Evolutionary conservation across 2,888 invertebrate genomes (phyloP), one percentile per base, ranked within the genome.

Genomic region (Caenorhabditis uteleia): DNA sequence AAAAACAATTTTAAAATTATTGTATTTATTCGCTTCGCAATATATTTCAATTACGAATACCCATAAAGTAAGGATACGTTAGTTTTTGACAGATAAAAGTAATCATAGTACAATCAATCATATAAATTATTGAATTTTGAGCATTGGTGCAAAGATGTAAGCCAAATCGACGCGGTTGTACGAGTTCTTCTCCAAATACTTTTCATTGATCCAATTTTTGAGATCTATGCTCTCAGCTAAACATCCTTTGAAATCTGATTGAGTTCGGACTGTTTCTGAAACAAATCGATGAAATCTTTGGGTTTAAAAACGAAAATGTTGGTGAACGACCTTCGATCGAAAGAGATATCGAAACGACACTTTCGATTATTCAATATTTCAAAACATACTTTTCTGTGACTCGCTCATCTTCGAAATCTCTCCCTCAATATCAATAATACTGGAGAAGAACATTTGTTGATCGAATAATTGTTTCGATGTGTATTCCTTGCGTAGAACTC

Each of bases 401-500:
- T 42, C 31, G 4, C 31, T 54, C 49, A 76, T 43, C 16, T 64
- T 59, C 8, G 31, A 42, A 20, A 68, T 42, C 1, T 65, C 75
- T 2, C 38, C 36, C n/a, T 73, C 51, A 4, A 75, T 44, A 53
- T 79, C 73, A 45, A 79, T 56, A 26, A 80, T 66, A 14, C 48
- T 48, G 12, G 54, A 48, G 57, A 70, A 77, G 58, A 78, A 80
- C 46, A 61, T 68, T 54, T 80, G 80, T 60, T 80, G 80, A 29
- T 78, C 74, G 65, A 69, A 80, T 14, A 80, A 70, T 16, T 70
- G 50, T 43, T 70, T 74, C 0, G 66, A 27, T 6, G 78, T 61
- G 60, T 75, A 79, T 66, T 70, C 69, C 25, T 68, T 75, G 14
- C 71, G 61, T 36, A 78, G 64, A 16, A 77, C 56, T 42, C 77